Evolutionary conservation across 2,113 vertebrate genomes (phyloP), one percentile per base, ranked within the genome.

Genomic region (Leptocoma aspasia): DNA sequence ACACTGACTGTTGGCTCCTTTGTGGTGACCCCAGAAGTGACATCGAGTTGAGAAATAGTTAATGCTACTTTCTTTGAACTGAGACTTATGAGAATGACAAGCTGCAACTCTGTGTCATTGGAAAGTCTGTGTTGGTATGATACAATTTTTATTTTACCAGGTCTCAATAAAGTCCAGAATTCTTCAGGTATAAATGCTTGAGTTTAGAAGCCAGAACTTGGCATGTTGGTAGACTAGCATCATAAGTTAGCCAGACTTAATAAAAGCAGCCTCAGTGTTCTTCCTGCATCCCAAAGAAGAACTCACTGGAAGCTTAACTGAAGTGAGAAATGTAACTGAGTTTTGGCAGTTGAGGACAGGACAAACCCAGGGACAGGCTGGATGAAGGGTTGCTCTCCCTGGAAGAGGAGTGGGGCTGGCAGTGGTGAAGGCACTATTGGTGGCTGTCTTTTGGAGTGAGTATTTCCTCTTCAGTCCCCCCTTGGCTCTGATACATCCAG

Each of bases 361-460:
- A 54, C 45, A 60, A 68, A 30, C 12, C 11, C 27, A 30, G 17
- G n/a, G 17, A 27, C 28, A 31, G 57, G 37, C 70, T 79, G 52
- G 13, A 13, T 7, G 3, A 85, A 80, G 49, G 30, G 18, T 49
- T 64, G 35, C 14, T 53, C 2, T 31, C 3, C 15, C 50, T 79
- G 45, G 30, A 52, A 42, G n/a, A 72, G 39, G 20, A 60, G 37
- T 21, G 26, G 65, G 35, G 35, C 60, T 68, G 69, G 41, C 5
- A 8, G 18, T 11, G 6, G 6, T 31, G 11, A 69, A 41, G 60
- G 30, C 17, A 30, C 21, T 54, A 1, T 30, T 30, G 1, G 0
- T 44, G 21, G 6, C 70, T 65, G 19, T 73, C 31, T 56, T 56
- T 63, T 66, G 69, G 70, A 56, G 24, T 18, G 17, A 37, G 6